These are phyloP conservation scores for Urocitellus parryii DNA, from an alignment of 2,113 vertebrate species.

Conservation along the genomic window DNA sequence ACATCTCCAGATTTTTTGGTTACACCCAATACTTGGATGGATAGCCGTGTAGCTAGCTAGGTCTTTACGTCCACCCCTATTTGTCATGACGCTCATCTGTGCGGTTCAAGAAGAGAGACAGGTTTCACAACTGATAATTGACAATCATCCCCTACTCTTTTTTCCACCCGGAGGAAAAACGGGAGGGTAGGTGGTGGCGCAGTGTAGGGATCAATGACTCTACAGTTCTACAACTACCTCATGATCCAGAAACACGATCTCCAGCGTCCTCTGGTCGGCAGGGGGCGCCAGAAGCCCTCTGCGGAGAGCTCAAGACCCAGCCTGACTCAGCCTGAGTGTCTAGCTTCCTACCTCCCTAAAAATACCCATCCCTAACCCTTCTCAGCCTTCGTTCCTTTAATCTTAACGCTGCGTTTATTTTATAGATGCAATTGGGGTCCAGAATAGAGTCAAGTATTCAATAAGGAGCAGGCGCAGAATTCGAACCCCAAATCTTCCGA, in stretches of 20 bases:
- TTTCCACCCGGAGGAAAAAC: not conserved
- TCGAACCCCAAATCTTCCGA: not conserved
- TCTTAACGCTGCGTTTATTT: not conserved
- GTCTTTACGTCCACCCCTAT: not conserved
- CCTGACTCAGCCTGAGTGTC: not conserved
- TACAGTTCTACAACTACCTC: not conserved
- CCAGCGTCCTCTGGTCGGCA: slow-evolving; percentile 10
- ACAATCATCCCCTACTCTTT: not conserved
- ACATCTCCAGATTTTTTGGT: not conserved
- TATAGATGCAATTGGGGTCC: not conserved
- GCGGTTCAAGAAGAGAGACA: not conserved
- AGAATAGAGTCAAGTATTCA: not conserved
- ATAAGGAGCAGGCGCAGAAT: not conserved
- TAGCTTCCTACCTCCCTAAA: not conserved
- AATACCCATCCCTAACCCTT: not conserved
- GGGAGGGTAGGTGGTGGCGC: not conserved
- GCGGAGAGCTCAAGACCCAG: fast-evolving
- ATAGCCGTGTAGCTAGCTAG: not conserved
- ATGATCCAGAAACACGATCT: not conserved
- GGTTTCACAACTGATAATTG: not conserved
- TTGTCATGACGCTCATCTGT: not conserved
- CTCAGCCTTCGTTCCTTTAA: not conserved
- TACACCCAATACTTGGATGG: not conserved
- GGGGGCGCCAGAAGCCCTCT: slow-evolving; percentile 48
- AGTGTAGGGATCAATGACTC: not conserved